Percentiles rank a stretch among this genome's conserved stretches.
Conservation (phyloP, 2,113 vertebrate genomes). For the Urocynchramus pylzowi region DNA sequence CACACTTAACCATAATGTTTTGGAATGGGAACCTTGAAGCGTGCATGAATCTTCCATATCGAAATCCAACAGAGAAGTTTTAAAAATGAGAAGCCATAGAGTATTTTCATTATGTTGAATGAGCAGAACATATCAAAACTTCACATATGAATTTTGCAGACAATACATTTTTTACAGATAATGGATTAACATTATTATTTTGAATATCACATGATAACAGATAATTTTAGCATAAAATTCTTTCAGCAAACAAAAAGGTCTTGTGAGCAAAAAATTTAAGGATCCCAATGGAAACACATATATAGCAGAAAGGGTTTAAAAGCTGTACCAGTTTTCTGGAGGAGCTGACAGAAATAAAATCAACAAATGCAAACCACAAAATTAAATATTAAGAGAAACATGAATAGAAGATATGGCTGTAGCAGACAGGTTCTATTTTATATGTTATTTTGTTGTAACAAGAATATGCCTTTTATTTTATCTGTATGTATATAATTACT, state of each 20-base stretch:
- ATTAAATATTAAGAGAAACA: neutral
- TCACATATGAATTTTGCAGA: neutral
- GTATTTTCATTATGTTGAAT: neutral
- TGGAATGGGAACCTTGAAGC: neutral
- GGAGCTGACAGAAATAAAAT: neutral
- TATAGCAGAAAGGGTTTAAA: neutral
- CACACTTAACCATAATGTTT: neutral
- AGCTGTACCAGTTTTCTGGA: neutral
- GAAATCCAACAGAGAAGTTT: neutral
- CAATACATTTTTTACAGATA: neutral
- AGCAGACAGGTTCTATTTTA: neutral
- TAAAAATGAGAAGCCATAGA: neutral
- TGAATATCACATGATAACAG: neutral
- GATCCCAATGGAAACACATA: rapidly evolving
- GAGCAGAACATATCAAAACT: neutral
- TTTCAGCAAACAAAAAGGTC: neutral
- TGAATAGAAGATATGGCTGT: neutral
- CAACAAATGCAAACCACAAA: neutral
- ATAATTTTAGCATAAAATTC: neutral
- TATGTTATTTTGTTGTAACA: neutral
- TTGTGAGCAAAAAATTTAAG: neutral
- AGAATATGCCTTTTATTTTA: neutral
- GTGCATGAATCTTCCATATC: neutral
- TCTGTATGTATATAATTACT: neutral
- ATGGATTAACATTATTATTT: neutral